Conservation (phyloP, 2,113 vertebrate genomes). For the Crotalus helleri region DNA sequence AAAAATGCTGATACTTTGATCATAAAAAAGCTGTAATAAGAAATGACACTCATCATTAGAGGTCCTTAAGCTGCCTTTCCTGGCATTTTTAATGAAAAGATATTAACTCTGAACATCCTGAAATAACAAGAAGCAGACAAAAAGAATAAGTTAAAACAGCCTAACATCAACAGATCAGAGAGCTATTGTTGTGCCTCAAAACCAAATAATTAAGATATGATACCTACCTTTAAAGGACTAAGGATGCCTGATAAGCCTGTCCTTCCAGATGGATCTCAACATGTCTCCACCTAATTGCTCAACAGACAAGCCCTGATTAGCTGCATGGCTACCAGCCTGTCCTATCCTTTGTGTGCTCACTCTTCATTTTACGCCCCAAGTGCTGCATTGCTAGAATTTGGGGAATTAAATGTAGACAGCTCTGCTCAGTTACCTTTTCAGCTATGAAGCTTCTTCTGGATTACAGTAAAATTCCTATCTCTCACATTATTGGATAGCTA, state of each 20-base stretch:
- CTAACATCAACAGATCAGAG: neutral
- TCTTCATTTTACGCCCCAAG: neutral
- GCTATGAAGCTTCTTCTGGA: neutral
- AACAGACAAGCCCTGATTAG: too few species aligned
- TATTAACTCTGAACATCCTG: neutral
- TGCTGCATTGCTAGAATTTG: neutral
- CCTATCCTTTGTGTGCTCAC: neutral
- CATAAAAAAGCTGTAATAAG: neutral
- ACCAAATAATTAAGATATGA: neutral
- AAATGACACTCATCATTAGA: neutral
- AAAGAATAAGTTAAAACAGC: neutral
- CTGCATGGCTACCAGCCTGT: neutral
- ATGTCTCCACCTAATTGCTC: neutral
- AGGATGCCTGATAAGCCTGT: neutral
- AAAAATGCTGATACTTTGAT: neutral
- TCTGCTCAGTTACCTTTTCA: neutral
- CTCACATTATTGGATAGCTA: neutral
- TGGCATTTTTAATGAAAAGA: neutral
- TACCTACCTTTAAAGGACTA: neutral
- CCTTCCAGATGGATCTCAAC: neutral
- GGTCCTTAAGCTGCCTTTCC: neutral
- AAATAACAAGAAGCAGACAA: neutral
- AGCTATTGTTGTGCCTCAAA: neutral
- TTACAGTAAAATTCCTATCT: neutral
- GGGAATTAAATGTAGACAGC: neutral